A percentile compares a stretch with the other conserved stretches of the same genome.
These are phyloP conservation scores for Axinella damicornis DNA, from an alignment of 37 sponge, comb jelly and placozoan genomes.

Conservation along the genomic window DNA sequence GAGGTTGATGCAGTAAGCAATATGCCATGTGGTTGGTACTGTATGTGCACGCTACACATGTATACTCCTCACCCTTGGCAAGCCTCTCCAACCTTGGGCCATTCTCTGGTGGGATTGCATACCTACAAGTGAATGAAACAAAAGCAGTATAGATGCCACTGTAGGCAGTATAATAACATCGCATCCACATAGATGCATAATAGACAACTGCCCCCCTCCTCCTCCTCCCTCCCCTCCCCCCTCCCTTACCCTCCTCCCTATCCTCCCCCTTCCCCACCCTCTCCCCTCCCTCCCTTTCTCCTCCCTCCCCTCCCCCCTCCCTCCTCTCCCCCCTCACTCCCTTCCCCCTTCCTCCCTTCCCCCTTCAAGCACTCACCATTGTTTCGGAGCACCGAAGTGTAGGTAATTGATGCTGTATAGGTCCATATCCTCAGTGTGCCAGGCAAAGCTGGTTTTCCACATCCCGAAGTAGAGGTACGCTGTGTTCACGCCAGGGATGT, in stretches of 20 bases:
- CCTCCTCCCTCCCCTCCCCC: background rate
- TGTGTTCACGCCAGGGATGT: conserved; percentile 97
- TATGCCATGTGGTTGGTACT: no score
- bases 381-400: conserved; percentile 96
- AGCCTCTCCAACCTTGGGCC: conserved; percentile 85
- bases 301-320: conserved; percentile 3
- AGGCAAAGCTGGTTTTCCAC: conserved; percentile 98
- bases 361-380: conserved; percentile 92
- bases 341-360: no score
- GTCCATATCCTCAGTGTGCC: conserved; percentile 99
- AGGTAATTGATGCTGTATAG: conserved; percentile 98
- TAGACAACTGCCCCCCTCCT: background rate
- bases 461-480: conserved; percentile 99
- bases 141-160: no score
- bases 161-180: background rate
- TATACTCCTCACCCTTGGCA: conserved; percentile 58
- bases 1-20: no score
- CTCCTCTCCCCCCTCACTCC: no score
- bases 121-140: conserved; percentile 45
- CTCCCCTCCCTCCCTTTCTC: no score
- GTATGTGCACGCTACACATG: no score
- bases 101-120: conserved; percentile 87
- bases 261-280: no score
- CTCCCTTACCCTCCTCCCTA: background rate
- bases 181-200: background rate